These are phyloP conservation scores for Dendroctonus valens DNA, from an alignment of 1,140 invertebrate genomes.

Conservation along the genomic window DNA sequence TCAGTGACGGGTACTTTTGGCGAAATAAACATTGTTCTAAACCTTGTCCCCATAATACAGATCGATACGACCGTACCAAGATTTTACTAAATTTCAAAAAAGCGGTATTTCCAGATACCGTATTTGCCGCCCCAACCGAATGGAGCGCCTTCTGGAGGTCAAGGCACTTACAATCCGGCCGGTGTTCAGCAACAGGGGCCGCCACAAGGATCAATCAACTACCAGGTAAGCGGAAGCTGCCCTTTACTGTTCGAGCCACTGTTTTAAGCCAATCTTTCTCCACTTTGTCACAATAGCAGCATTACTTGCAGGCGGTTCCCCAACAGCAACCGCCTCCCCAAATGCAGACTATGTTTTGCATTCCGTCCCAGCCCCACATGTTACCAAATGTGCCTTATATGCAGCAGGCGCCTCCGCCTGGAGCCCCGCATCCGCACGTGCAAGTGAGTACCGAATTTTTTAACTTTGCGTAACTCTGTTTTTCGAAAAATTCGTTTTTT, in stretches of 20 bases:
- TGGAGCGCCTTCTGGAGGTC: constrained; percentile 63
- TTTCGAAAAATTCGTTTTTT: too few species aligned
- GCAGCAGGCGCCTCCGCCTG: constrained; percentile 55
- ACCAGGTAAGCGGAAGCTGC: constrained; percentile 38
- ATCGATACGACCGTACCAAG: neutral
- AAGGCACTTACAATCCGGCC: constrained; percentile 59
- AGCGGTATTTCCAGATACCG: constrained; percentile 52
- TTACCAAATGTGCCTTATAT: constrained; percentile 56
- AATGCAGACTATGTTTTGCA: constrained; percentile 59
- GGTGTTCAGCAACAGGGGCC: constrained; percentile 52
- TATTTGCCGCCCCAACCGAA: constrained; percentile 65
- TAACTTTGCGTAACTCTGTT: too few species aligned
- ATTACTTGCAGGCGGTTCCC: constrained; percentile 8
- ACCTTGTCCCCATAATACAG: too few species aligned
- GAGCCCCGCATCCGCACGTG: constrained; percentile 51
- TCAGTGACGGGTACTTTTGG: too few species aligned
- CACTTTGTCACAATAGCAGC: neutral
- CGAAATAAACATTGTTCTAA: too few species aligned
- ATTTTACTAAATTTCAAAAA: neutral
- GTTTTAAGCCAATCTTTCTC: constrained; percentile 3
- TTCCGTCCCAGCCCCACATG: constrained; percentile 57
- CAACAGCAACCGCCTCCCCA: constrained; percentile 50
- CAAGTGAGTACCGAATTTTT: constrained; percentile 17
- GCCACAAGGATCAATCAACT: constrained; percentile 44
- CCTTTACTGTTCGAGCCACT: neutral